Evolutionary conservation across 2,113 vertebrate species (phyloP).

Genomic region (Jaculus jaculus): DNA sequence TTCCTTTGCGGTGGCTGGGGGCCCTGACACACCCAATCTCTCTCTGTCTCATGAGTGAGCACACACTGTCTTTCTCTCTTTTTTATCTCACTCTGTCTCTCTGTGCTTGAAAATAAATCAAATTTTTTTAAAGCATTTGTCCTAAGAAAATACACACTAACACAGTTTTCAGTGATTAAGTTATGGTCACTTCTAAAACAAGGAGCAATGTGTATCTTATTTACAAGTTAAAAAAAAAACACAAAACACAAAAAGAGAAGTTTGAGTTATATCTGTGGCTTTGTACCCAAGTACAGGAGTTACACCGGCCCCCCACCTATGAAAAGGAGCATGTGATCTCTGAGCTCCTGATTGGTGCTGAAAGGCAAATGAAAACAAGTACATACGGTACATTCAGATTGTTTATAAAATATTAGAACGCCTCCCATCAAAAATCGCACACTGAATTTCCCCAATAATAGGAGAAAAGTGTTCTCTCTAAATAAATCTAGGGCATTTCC

Average conservation of each 20-base stretch:
- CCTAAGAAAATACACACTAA: conserved; percentile 59
- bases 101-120: no score
- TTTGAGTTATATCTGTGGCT: not conserved
- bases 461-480: conserved; percentile 20
- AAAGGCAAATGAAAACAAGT: conserved; percentile 27
- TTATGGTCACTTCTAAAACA: conserved; percentile 62
- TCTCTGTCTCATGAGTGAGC: no score
- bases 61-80: no score
- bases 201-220: conserved; percentile 55
- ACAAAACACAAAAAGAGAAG: no score
- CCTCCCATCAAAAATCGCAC: not conserved
- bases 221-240: conserved; percentile 62
- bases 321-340: conserved; percentile 37
- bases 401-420: conserved; percentile 47
- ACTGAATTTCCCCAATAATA: conserved; percentile 20
- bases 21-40: no score
- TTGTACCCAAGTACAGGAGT: conserved; percentile 13
- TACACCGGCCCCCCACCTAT: conserved; percentile 38
- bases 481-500: not conserved
- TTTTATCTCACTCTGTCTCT: no score
- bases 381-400: conserved; percentile 18
- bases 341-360: conserved; percentile 61
- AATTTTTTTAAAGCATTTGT: not conserved
- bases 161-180: conserved; percentile 63
- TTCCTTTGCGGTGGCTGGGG: no score